These are phyloP conservation scores for Petrophora chlorosata DNA, from an alignment of 2,888 invertebrate genomes.

Conservation along the genomic window DNA sequence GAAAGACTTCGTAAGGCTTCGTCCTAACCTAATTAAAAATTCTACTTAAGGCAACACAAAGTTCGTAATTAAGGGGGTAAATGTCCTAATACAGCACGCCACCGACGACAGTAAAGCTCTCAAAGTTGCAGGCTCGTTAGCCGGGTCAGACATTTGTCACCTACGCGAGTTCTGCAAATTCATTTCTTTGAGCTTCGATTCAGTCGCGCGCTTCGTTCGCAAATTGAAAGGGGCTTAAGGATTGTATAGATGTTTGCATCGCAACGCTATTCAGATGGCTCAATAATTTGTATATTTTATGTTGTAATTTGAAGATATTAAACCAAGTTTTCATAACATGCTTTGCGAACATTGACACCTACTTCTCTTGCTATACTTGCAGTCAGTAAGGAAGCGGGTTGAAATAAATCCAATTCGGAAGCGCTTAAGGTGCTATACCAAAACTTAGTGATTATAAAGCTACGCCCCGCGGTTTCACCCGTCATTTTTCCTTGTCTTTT, in stretches of 20 bases:
- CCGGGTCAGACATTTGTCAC: slow-evolving; percentile 40
- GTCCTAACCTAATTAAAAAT: slow-evolving; percentile 43
- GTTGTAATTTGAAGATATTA: no score
- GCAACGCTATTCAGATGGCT: no score
- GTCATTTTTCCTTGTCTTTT: no score
- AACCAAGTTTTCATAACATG: no score
- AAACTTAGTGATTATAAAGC: no score
- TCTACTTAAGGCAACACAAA: slow-evolving; percentile 44
- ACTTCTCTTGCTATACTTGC: no score
- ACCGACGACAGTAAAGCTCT: slow-evolving; percentile 30
- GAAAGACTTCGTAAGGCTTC: slow-evolving; percentile 11
- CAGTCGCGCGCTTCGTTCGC: slow-evolving; percentile 43
- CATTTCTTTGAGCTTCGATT: slow-evolving; percentile 30
- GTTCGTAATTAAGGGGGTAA: slow-evolving; percentile 45
- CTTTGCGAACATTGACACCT: no score
- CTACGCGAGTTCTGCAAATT: slow-evolving; percentile 31
- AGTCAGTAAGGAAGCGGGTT: no score
- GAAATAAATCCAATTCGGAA: no score
- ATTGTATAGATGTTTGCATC: slow-evolving; percentile 1
- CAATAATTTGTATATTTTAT: no score
- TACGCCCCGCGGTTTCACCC: no score
- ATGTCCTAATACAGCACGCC: slow-evolving; percentile 36
- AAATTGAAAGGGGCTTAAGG: slow-evolving; percentile 55
- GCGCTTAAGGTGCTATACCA: no score
- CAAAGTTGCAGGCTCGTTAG: slow-evolving; percentile 21